These are phyloP conservation scores for Myrmophylax atrothorax DNA, from an alignment of 2,113 vertebrate species.

Conservation along the genomic window DNA sequence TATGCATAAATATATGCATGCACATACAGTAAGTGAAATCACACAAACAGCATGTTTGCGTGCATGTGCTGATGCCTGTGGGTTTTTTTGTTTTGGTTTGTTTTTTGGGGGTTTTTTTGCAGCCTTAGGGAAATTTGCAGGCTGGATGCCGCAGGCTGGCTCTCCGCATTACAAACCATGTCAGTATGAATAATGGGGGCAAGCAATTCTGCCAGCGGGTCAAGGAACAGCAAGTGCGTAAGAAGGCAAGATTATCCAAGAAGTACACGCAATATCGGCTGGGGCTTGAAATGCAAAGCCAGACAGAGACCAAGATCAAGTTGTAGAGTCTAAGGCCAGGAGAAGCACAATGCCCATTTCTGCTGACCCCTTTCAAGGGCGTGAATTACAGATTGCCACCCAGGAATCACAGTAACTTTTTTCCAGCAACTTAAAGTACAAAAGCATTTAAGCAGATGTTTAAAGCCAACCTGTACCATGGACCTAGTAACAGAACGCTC, in stretches of 20 bases:
- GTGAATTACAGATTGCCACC: background rate
- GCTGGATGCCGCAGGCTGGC: slow-evolving; percentile 52
- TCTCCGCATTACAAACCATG: background rate
- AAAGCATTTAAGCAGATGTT: slow-evolving; percentile 5
- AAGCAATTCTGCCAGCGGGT: slow-evolving; percentile 47
- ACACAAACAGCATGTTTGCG: rapidly evolving
- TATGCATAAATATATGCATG: background rate
- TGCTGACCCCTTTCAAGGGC: background rate
- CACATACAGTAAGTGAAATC: background rate
- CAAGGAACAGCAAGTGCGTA: slow-evolving; percentile 62
- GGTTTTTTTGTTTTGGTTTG: background rate
- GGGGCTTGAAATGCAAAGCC: background rate
- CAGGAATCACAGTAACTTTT: background rate
- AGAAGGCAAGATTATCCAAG: background rate
- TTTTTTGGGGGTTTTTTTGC: background rate
- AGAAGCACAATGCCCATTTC: background rate
- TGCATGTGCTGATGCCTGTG: background rate
- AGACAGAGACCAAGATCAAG: background rate
- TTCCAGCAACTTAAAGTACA: background rate
- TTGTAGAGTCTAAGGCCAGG: background rate
- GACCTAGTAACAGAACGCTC: background rate
- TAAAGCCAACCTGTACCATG: background rate
- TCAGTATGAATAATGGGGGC: slow-evolving; percentile 72
- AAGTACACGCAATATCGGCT: background rate
- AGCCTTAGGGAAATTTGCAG: slow-evolving; percentile 18